A percentile compares a stretch with the other conserved stretches of the same genome.
Evolutionary conservation across 2,797 vertebrate genomes (phyloP).

Genomic region (Coracias cyanogaster): DNA sequence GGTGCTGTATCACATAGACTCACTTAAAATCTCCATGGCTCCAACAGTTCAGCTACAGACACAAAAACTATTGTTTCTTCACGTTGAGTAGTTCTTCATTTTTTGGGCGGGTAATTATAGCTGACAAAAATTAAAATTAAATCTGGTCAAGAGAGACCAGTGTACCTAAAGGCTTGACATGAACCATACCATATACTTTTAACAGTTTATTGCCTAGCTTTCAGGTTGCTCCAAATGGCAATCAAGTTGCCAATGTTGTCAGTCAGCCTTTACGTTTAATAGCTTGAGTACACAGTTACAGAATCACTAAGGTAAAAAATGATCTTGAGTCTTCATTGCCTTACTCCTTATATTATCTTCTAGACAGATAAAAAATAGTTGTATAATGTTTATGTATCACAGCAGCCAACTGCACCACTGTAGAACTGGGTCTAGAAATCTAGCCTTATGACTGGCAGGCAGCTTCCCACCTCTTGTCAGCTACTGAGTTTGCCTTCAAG

Average conservation of each 20-base stretch:
- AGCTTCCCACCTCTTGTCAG: background rate
- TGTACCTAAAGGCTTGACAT: background rate
- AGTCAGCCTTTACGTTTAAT: background rate
- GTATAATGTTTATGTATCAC: background rate
- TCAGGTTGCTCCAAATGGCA: background rate
- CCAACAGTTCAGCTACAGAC: background rate
- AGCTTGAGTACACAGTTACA: background rate
- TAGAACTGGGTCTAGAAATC: background rate
- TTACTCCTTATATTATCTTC: background rate
- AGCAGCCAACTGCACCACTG: background rate
- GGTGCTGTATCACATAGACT: background rate
- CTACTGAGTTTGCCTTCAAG: background rate
- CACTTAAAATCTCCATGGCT: background rate
- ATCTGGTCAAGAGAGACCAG: background rate
- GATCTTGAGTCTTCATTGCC: background rate
- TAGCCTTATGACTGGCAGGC: background rate
- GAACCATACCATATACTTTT: background rate
- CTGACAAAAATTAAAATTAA: background rate
- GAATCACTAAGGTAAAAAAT: background rate
- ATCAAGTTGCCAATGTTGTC: background rate
- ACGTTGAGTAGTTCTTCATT: background rate
- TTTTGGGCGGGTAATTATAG: background rate
- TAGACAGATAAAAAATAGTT: background rate
- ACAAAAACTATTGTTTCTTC: background rate
- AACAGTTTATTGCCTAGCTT: background rate